Percentiles rank a stretch among this genome's conserved stretches.
phyloP scores from a whole-genome alignment of 2,113 vertebrate genomes.

The Dipodomys ordii region DNA sequence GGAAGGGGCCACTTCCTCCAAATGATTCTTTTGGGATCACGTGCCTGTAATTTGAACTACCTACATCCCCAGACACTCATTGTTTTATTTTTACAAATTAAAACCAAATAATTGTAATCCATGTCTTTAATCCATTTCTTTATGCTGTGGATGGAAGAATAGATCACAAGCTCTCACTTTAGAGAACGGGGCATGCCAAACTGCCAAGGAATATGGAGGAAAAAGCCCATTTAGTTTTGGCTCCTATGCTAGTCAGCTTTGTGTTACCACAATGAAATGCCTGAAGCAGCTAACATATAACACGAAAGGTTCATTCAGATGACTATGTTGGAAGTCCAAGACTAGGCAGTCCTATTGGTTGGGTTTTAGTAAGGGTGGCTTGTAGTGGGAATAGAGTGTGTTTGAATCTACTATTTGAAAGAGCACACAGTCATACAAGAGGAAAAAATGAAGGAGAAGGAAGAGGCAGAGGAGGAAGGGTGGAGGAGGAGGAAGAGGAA shows the following conservation, averaged over 20 bases:
- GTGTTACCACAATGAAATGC: not conserved
- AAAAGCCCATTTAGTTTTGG: not conserved
- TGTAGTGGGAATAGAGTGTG: too few species aligned
- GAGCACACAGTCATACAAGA: not conserved
- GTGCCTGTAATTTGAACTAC: too few species aligned
- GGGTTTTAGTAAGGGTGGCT: not conserved
- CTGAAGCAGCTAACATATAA: not conserved
- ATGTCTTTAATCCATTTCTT: not conserved
- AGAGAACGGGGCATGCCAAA: not conserved
- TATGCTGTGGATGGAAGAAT: not conserved
- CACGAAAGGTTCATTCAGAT: not conserved
- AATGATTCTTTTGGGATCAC: not conserved
- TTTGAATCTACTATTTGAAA: not conserved
- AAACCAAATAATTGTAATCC: not conserved
- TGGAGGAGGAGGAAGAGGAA: not conserved
- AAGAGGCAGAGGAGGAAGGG: too few species aligned
- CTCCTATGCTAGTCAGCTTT: not conserved
- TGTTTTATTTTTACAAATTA: not conserved
- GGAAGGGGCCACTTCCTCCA: not conserved
- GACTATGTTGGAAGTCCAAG: not conserved
- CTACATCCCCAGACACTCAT: not conserved
- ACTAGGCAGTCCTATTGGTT: not conserved
- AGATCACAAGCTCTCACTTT: not conserved
- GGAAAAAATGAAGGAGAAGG: not conserved
- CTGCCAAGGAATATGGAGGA: slow-evolving; percentile 13